Evolutionary conservation across 2,113 vertebrate genomes (phyloP).

Genomic region (Tachysurus vachellii): DNA sequence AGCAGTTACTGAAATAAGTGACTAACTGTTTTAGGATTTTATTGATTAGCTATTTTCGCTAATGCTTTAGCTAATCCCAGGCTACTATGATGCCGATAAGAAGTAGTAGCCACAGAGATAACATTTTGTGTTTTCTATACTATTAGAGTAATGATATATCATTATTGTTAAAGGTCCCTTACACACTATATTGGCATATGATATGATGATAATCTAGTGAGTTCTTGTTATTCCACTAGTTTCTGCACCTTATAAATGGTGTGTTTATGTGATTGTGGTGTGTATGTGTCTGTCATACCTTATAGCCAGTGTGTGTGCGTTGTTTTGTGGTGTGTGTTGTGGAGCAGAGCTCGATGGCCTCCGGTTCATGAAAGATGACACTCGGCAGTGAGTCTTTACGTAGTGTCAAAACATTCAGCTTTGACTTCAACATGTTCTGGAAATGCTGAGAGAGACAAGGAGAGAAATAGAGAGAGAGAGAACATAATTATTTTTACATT

Average conservation of each 20-base stretch:
- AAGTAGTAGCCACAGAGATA: not conserved
- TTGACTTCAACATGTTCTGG: slow-evolving; percentile 99
- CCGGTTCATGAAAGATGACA: slow-evolving; percentile 96
- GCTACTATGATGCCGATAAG: not conserved
- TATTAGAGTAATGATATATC: not conserved
- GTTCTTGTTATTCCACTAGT: not conserved
- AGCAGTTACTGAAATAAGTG: not conserved
- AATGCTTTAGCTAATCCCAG: not conserved
- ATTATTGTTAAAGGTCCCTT: not conserved
- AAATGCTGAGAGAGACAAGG: slow-evolving; percentile 83
- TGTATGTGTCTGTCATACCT: slow-evolving; percentile 75
- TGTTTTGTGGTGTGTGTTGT: slow-evolving; percentile 87
- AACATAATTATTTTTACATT: not conserved
- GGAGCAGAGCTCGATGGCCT: slow-evolving; percentile 95
- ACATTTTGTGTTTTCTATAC: not conserved
- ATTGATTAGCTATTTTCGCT: not conserved
- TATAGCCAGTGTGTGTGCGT: slow-evolving; percentile 86
- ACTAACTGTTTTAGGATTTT: not conserved
- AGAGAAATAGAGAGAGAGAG: not conserved
- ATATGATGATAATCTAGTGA: not conserved
- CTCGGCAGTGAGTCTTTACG: slow-evolving; percentile 93
- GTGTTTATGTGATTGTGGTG: not conserved
- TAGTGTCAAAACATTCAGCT: slow-evolving; percentile 95
- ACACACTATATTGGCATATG: not conserved
- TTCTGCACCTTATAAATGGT: not conserved